Evolutionary conservation across 2,888 invertebrate species (phyloP).

Genomic region (Bombyx huttoni): DNA sequence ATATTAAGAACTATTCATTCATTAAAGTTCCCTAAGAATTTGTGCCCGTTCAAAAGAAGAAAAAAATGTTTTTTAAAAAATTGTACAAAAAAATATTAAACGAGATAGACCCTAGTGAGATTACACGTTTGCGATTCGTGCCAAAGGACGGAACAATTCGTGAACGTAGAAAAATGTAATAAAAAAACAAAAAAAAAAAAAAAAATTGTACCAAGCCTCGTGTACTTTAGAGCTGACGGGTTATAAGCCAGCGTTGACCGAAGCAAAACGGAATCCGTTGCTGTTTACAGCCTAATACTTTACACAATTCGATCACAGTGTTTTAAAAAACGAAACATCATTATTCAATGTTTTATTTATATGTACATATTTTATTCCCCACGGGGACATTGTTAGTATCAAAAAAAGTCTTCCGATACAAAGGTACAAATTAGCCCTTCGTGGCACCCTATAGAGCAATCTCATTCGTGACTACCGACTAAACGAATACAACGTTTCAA

Average conservation of each 20-base stretch:
- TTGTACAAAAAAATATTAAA: slow-evolving; percentile 25
- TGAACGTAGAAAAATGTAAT: slow-evolving; percentile 12
- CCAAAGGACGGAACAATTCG: slow-evolving; percentile 52
- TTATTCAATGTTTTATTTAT: slow-evolving; percentile 22
- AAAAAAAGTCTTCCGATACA: slow-evolving; percentile 33
- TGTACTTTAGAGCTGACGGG: neutral
- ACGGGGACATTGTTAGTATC: slow-evolving; percentile 26
- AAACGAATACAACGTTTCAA: slow-evolving; percentile 15
- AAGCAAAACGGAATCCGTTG: slow-evolving; percentile 28
- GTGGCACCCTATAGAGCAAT: slow-evolving; percentile 38
- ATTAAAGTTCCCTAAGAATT: slow-evolving; percentile 6
- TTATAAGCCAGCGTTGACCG: neutral
- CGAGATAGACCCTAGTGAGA: slow-evolving; percentile 35
- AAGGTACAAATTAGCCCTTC: slow-evolving; percentile 6
- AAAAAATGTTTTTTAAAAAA: slow-evolving; percentile 23
- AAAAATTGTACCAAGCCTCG: slow-evolving; percentile 1
- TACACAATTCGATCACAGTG: slow-evolving; percentile 43
- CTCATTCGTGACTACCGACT: slow-evolving; percentile 27
- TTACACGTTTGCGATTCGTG: slow-evolving; percentile 42
- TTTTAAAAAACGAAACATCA: slow-evolving; percentile 17
- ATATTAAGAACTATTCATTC: slow-evolving; percentile 7
- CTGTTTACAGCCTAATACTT: slow-evolving; percentile 57
- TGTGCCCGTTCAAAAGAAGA: slow-evolving; percentile 24
- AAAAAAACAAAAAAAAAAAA: neutral
- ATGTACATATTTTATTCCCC: slow-evolving; percentile 49